Conservation (phyloP, 1,140 invertebrate genomes). For the Ostrea denselamellosa region DNA sequence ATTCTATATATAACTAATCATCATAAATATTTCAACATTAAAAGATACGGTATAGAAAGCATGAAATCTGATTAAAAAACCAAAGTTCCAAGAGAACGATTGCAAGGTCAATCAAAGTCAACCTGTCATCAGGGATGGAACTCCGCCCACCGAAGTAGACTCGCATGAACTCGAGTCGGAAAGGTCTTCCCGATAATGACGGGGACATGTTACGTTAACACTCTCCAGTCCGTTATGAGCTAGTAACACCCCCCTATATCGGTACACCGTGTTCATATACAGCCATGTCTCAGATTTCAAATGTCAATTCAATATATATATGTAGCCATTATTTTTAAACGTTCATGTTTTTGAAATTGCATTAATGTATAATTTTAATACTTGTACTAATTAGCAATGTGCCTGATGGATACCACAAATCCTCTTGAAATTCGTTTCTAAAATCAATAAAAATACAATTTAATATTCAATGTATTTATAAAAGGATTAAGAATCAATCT, state of each 20-base stretch:
- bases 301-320: not conserved
- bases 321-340: too few relatives aligned
- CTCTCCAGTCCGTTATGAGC: too few relatives aligned
- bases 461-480: not conserved
- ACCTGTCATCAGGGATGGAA: not conserved
- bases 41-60: too few relatives aligned
- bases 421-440: not conserved
- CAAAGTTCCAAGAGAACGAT: too few relatives aligned
- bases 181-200: not conserved
- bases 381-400: not conserved
- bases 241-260: too few relatives aligned
- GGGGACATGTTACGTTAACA: too few relatives aligned
- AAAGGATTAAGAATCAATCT: not conserved
- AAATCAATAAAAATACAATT: not conserved
- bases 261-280: too few relatives aligned
- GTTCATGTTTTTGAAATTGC: too few relatives aligned
- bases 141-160: not conserved
- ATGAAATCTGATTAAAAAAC: too few relatives aligned
- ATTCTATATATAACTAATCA: too few relatives aligned
- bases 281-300: constrained; percentile 40
- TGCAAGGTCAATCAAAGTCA: too few relatives aligned
- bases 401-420: not conserved
- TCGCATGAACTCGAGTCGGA: not conserved
- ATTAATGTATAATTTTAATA: not conserved
- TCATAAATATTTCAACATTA: too few relatives aligned